Evolutionary conservation across 1,140 invertebrate species (phyloP), one percentile per base, ranked within the genome.

Genomic region (Bombus fervidus): DNA sequence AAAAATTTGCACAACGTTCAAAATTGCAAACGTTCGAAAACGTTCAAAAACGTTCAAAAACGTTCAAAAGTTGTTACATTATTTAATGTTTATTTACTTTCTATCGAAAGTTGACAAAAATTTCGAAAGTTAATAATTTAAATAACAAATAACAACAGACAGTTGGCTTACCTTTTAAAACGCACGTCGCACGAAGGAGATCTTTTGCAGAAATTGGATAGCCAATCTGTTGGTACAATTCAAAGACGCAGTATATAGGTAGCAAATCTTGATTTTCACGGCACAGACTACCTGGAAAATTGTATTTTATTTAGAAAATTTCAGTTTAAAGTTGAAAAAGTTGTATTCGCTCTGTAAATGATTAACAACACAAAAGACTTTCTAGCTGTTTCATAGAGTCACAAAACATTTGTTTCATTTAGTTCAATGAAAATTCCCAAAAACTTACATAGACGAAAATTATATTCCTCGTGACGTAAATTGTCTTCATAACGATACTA

Each of bases 181-280:
- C 5, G 92, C 39, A 69, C 3, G 25, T 77, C 18, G 71, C 39
- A 74, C 91, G 89, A 15, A 96, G 79, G 79, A 96, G 95, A 34
- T 91, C 83, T 72, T 93, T 92, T 28, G 95, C 93, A 1, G 95
- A 94, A 81, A 95, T 94, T 6, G 95, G 95, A 82, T 96, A 95
- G 39, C 95, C 96, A 62, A 96, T 86, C 72, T 79, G 90, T 80
- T 91, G 86, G 91, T 96, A 96, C 39, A 96, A 88, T 25, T 92
- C 83, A 87, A 96, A 96, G 8, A 96, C 86, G 6, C 88, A 89
- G 87, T 94, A 93, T 28, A 96, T 91, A 6, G 96, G 96, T 9
- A 96, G 82, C 75, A 95, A 87, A 86, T 94, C 88, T 37, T 93
- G 93, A 86, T 94, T 95, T 15, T 93, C 91, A 73, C 94, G 92